phyloP scores from a whole-genome alignment of 2,888 invertebrate species.

The Agrochola macilenta region DNA sequence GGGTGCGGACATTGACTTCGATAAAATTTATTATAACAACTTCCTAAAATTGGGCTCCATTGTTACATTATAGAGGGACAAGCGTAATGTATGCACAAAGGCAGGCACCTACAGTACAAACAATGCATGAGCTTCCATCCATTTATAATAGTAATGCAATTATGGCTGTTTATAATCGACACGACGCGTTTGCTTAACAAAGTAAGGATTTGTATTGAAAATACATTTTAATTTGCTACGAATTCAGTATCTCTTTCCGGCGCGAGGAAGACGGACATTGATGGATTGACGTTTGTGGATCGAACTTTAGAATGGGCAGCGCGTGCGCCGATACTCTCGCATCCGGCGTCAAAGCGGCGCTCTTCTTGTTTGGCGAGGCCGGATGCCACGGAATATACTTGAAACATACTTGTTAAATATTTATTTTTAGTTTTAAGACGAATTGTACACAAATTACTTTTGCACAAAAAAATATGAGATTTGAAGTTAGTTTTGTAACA shows the following conservation, averaged over 20 bases:
- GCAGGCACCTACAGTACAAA: slow-evolving; percentile 8
- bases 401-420: slow-evolving; percentile 69
- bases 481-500: not conserved
- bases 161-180: slow-evolving; percentile 33
- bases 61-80: slow-evolving; percentile 39
- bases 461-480: not conserved
- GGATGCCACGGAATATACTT: slow-evolving; percentile 73
- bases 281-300: slow-evolving; percentile 81
- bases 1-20: slow-evolving; percentile 18
- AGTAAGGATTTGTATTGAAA: slow-evolving; percentile 48
- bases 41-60: slow-evolving; percentile 53
- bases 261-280: slow-evolving; percentile 73
- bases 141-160: slow-evolving; percentile 40
- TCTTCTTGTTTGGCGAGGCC: slow-evolving; percentile 71
- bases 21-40: slow-evolving; percentile 44
- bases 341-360: slow-evolving; percentile 74
- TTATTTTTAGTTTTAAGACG: slow-evolving; percentile 62
- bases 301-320: slow-evolving; percentile 69
- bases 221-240: slow-evolving; percentile 59
- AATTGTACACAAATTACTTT: slow-evolving; percentile 13
- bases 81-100: slow-evolving; percentile 40
- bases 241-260: slow-evolving; percentile 72
- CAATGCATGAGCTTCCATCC: slow-evolving; percentile 49
- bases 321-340: slow-evolving; percentile 73
- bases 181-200: slow-evolving; percentile 37